Evolutionary conservation across 2,797 vertebrate genomes (phyloP).

Genomic region (Synaphobranchus kaupii): DNA sequence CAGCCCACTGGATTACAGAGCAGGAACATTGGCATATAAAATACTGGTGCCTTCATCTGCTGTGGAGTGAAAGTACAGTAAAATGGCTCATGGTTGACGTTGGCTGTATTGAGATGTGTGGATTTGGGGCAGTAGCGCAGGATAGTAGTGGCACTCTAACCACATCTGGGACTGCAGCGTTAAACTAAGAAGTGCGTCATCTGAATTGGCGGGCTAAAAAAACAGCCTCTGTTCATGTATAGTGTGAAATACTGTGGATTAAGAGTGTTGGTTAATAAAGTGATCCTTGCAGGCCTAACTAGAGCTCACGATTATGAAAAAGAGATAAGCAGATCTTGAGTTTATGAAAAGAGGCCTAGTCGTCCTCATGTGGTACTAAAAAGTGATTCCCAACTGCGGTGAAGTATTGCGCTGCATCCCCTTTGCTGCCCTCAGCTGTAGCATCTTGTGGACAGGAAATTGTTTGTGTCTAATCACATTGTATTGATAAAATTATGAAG

Average conservation of each 20-base stretch:
- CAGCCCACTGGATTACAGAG: not conserved
- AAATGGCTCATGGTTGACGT: not conserved
- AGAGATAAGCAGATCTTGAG: not conserved
- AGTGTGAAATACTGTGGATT: not conserved
- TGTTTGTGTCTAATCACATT: not conserved
- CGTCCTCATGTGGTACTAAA: not conserved
- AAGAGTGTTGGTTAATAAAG: not conserved
- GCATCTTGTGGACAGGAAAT: not conserved
- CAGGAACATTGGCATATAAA: not conserved
- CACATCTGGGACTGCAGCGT: not conserved
- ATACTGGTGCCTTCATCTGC: not conserved
- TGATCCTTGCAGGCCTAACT: not conserved
- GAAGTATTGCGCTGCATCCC: not conserved
- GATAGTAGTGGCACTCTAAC: not conserved
- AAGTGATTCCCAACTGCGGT: not conserved
- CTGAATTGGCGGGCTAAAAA: not conserved
- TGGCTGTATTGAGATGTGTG: not conserved
- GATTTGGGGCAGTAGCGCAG: not conserved
- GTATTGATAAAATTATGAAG: not conserved
- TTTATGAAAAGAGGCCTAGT: not conserved
- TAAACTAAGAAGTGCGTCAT: conserved; percentile 8
- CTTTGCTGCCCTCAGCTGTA: not conserved
- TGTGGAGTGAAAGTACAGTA: not conserved
- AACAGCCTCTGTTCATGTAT: not conserved
- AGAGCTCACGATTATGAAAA: not conserved